Evolutionary conservation across 2,888 invertebrate genomes (phyloP), one percentile per base, ranked within the genome.

Genomic region (Tineola bisselliella): DNA sequence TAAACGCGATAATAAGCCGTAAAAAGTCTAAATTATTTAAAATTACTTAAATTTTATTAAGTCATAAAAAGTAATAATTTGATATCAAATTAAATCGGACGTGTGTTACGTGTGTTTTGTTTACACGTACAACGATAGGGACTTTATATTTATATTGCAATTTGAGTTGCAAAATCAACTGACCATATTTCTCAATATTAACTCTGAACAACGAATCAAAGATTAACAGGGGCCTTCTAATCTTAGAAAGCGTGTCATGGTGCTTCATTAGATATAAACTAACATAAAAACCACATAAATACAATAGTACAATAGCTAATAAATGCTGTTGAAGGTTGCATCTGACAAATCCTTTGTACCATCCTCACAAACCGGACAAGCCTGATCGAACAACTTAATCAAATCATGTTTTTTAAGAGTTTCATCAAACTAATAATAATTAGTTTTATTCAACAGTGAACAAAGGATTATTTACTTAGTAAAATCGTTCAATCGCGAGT

Each of bases 201-300:
- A 38, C 38, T 38, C 38, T 10, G 38, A 38, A 38, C 38, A 38
- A 48, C 18, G 18, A 15, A 48, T 48, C n/a, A 48, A 48, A 38
- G 19, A 19, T 25, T 6, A 13, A 15, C 44, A 44, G 44, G 60
- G 61, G 57, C 61, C 60, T 60, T 69, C 70, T 69, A 70, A 69
- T 69, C 65, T 72, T 75, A 79, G 80, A 79, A 79, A 79, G 79
- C 77, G 79, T 79, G 79, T 79, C 79, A 79, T 71, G 74, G 71
- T 68, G 69, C 70, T 70, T 70, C 72, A 66, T 65, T 68, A 70
- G 66, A 77, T 77, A 78, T 73, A 43, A 59, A 59, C 17, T 17
- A 48, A 48, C 48, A 48, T 48, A 48, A 48, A 48, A 48, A 48
- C 8, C 48, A 17, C 15, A 17, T 48, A 48, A 17, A 74, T 74